A percentile compares a stretch with the other conserved stretches of the same genome.
phyloP scores from a whole-genome alignment of 2,797 vertebrate species.

The Mus caroli region DNA sequence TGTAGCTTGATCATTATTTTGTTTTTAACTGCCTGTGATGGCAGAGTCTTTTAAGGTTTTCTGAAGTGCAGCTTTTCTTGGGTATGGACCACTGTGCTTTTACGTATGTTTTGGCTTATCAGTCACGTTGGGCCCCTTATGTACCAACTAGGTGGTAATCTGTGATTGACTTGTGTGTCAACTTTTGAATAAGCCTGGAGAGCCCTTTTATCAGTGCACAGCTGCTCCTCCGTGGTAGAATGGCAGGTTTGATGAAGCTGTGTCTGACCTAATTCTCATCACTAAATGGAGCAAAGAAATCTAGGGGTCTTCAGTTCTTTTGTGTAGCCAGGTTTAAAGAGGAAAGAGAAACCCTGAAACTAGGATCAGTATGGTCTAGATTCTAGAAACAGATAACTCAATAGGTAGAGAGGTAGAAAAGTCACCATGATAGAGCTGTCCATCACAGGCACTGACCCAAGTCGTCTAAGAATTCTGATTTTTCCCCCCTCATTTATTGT shows the following conservation, averaged over 20 bases:
- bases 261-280: conserved; percentile 30
- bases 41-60: background rate
- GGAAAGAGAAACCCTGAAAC: conserved; percentile 31
- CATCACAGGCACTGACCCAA: background rate
- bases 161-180: conserved; percentile 23
- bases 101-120: background rate
- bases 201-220: background rate
- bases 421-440: background rate
- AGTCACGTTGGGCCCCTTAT: background rate
- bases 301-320: background rate
- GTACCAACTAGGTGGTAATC: background rate
- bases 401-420: conserved; percentile 3
- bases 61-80: background rate
- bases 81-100: background rate
- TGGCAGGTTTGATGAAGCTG: background rate
- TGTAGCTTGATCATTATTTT: conserved; percentile 2
- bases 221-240: background rate
- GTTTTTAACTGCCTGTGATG: background rate
- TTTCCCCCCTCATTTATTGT: background rate
- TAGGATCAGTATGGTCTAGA: background rate
- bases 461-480: conserved; percentile 25
- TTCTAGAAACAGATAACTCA: background rate
- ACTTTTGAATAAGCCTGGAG: background rate
- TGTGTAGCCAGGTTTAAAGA: conserved; percentile 10
- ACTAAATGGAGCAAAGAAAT: conserved; percentile 37